Evolutionary conservation across 2,888 invertebrate genomes (phyloP), one percentile per base, ranked within the genome.

Genomic region (Tuberolachnus salignus): DNA sequence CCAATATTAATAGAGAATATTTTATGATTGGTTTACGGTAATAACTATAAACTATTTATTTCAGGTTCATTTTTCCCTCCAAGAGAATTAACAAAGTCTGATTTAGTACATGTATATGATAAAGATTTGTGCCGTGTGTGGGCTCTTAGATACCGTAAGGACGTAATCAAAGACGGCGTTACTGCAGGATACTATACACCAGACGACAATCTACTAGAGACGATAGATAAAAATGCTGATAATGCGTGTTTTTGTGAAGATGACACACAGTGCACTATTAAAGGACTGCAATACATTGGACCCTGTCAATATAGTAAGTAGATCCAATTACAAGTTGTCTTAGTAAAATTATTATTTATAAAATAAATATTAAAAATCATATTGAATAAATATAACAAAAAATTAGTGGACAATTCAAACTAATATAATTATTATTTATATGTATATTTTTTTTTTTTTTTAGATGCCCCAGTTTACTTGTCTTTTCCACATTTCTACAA

Each of bases 401-500:
- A 9, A 57, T 21, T 16, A 13, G 19, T 13, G 42, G 1, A 63
- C 6, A 23, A 21, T 44, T 21, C 3, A 23, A 46, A 21, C 0
- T 21, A 49, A 26, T 49, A 6, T 46, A 0, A 16, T 59, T 59
- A 1, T 64, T 82, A 74, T 78, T 80, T 34, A 34, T 34, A 34
- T n/a, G n/a, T n/a, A n/a, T n/a, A n/a, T n/a, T n/a, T n/a, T n/a
- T n/a, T n/a, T n/a, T 34, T 34, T 4, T 74, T 86, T 86, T 4
- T 85, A 93, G 93, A 91, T 84, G 94, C 95, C 0, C 96, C 96
- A 0, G 92, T 96, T 0, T 94, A 93, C 83, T 87, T 95, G 11
- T 96, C 95, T 0, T 94, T 92, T 85, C 95, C 95, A 0, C 96
- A 96, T 85, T 97, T 95, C 86, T 92, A 91, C 85, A 91, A 93